Percentiles rank a stretch among this genome's conserved stretches.
phyloP scores from a whole-genome alignment of 92 coral and sea anemone species.

The Phymanthus crucifer region DNA sequence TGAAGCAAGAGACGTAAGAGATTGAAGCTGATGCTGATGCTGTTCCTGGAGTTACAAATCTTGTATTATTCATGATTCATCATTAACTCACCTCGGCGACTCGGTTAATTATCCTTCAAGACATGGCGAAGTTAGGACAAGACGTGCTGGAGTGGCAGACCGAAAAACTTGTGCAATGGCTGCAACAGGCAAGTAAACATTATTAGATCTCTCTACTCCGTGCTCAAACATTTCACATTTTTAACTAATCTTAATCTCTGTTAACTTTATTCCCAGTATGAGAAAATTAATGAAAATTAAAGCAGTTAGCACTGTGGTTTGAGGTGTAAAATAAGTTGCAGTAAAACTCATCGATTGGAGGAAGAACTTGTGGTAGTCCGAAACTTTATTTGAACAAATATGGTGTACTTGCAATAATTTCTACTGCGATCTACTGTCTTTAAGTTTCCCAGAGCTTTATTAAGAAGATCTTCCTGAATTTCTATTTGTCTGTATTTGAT shows the following conservation, averaged over 20 bases:
- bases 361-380: no score
- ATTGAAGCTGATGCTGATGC: constrained; percentile 4
- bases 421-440: neutral
- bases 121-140: constrained; percentile 50
- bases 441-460: neutral
- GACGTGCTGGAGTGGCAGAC: constrained; percentile 42
- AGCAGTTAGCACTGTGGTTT: neutral
- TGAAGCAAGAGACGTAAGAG: no score
- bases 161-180: constrained; percentile 45
- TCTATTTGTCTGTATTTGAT: neutral
- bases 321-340: neutral
- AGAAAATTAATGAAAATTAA: neutral
- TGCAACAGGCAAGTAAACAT: constrained; percentile 46
- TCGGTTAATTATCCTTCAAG: constrained; percentile 14
- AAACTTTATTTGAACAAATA: neutral
- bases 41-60: neutral
- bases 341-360: neutral
- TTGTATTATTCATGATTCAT: neutral
- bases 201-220: neutral
- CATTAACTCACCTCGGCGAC: neutral
- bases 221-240: neutral
- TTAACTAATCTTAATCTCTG: neutral
- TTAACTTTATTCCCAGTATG: neutral
- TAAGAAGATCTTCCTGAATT: neutral
- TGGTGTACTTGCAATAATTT: neutral